A percentile compares a stretch with the other conserved stretches of the same genome.
Evolutionary conservation across 2,797 vertebrate genomes (phyloP).

Genomic region (Platyrinchus mystaceus): DNA sequence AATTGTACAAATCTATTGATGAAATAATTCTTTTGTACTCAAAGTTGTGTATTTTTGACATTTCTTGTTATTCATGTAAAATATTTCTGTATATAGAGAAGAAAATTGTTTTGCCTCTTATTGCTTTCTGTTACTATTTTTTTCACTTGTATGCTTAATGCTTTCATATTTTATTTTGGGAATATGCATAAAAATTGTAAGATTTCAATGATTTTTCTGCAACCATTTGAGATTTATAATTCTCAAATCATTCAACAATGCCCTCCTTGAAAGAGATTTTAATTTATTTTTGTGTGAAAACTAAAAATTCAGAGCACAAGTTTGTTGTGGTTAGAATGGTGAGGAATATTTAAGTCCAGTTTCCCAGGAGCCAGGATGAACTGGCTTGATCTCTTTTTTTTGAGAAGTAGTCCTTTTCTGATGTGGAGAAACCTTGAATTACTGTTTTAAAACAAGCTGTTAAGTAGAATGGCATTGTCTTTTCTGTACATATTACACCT

Average conservation of each 20-base stretch:
- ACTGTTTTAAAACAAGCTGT: conserved; percentile 42
- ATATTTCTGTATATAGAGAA: conserved; percentile 65
- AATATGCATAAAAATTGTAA: conserved; percentile 27
- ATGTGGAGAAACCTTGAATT: conserved; percentile 44
- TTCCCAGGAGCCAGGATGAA: conserved; percentile 36
- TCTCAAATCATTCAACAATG: not conserved
- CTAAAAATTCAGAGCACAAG: conserved; percentile 55
- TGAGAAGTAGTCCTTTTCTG: not conserved
- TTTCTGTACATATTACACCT: conserved; percentile 56
- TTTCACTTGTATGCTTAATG: conserved; percentile 11
- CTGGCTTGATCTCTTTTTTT: not conserved
- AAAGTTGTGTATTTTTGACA: conserved; percentile 60
- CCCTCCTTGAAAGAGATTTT: conserved; percentile 48
- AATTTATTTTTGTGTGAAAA: conserved; percentile 63
- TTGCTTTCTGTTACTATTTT: not conserved
- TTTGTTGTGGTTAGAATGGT: conserved; percentile 50
- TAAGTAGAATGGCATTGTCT: conserved; percentile 34
- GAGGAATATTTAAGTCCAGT: conserved; percentile 12
- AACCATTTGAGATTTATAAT: not conserved
- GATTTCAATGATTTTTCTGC: conserved; percentile 36
- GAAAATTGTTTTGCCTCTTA: conserved; percentile 37
- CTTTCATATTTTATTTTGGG: conserved; percentile 44
- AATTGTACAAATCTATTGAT: conserved; percentile 55
- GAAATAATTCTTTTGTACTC: conserved; percentile 48
- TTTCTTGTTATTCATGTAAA: conserved; percentile 65